phyloP scores from a whole-genome alignment of 64 coral and sea anemone genomes.

The Cladopsammia gracilis region DNA sequence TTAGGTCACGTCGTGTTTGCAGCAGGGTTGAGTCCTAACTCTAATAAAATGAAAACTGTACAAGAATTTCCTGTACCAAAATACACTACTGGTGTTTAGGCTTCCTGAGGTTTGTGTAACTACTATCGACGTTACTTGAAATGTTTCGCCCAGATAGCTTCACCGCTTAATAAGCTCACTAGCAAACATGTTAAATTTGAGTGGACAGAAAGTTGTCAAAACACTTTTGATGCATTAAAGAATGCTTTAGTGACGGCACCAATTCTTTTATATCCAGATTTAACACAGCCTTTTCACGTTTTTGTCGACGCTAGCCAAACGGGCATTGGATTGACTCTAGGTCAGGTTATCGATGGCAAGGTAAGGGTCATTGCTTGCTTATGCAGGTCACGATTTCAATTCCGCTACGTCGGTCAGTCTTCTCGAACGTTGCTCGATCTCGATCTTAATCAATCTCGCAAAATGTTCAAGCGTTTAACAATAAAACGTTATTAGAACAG shows the following conservation, averaged over 20 bases:
- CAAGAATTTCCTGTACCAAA: slow-evolving; percentile 12
- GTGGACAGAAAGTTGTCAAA: background rate
- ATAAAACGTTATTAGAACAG: too few species aligned
- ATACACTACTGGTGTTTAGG: too few species aligned
- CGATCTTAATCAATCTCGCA: too few species aligned
- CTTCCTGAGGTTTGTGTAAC: too few species aligned
- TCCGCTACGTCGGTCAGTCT: background rate
- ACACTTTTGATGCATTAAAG: slow-evolving; percentile 5
- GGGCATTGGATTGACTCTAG: too few species aligned
- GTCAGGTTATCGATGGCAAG: background rate
- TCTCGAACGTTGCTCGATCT: too few species aligned
- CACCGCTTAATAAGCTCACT: background rate
- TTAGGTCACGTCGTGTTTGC: slow-evolving; percentile 4
- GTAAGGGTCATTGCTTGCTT: slow-evolving; percentile 12
- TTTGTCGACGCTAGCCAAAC: too few species aligned
- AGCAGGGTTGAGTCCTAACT: slow-evolving; percentile 1
- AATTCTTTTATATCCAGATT: slow-evolving; percentile 11
- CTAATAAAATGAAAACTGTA: background rate
- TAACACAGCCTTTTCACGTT: background rate
- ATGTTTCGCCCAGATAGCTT: background rate
- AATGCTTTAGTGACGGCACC: background rate
- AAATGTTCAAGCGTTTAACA: too few species aligned
- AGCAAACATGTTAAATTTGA: background rate
- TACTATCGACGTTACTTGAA: too few species aligned
- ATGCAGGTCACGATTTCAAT: background rate